Evolutionary conservation across 2,888 invertebrate genomes (phyloP).

Genomic region (Ischnus inquisitorius): DNA sequence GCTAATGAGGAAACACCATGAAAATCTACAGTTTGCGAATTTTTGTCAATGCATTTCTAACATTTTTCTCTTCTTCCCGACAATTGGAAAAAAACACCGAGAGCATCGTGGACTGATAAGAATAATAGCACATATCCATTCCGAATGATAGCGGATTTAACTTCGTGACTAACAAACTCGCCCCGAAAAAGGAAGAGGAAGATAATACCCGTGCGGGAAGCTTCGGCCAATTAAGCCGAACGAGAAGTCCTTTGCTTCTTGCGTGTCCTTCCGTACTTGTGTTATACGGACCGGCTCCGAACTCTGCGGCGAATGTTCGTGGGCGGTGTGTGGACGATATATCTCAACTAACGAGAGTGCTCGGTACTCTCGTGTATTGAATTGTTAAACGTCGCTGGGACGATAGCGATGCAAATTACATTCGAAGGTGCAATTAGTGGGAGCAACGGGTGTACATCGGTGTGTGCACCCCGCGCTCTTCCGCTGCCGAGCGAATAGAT

Average conservation of each 20-base stretch:
- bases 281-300: background rate
- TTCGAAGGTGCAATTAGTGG: constrained; percentile 58
- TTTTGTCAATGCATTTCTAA: background rate
- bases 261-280: background rate
- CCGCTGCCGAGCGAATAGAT: background rate
- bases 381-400: constrained; percentile 59
- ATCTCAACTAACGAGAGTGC: constrained; percentile 48
- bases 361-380: constrained; percentile 51
- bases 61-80: background rate
- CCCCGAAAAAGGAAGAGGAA: background rate
- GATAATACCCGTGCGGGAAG: background rate
- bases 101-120: background rate
- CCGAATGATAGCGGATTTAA: background rate
- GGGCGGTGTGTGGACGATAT: background rate
- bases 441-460: constrained; percentile 29
- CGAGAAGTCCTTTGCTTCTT: constrained; percentile 26
- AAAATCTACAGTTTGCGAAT: background rate
- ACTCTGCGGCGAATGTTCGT: constrained; percentile 21
- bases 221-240: constrained; percentile 25
- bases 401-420: constrained; percentile 62
- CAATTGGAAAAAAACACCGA: background rate
- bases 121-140: constrained; percentile 4
- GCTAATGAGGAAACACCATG: too few species aligned
- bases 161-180: constrained; percentile 9
- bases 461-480: background rate